Evolutionary conservation across 2,888 invertebrate genomes (phyloP), one percentile per base, ranked within the genome.

Genomic region (Drepanosiphum platanoidis): DNA sequence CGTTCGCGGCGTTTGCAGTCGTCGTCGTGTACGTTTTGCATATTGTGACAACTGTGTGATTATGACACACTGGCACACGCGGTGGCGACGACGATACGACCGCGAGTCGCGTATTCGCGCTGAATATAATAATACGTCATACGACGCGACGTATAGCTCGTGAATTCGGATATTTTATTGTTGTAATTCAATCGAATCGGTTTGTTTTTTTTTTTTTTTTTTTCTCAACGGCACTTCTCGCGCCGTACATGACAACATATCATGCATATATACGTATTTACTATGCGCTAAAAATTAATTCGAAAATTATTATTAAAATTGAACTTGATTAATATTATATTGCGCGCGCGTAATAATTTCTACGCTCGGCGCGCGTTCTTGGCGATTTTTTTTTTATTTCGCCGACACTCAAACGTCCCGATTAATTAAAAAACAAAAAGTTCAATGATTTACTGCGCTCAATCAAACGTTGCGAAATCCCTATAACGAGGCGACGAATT

Each of bases 121-220:
- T 27, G 64, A 64, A 64, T 2, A 8, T 64, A n/a, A n/a, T n/a
- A n/a, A n/a, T n/a, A n/a, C n/a, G n/a, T n/a, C n/a, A n/a, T n/a
- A n/a, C n/a, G n/a, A n/a, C n/a, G n/a, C n/a, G n/a, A n/a, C n/a
- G n/a, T n/a, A n/a, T n/a, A n/a, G n/a, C n/a, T n/a, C n/a, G n/a
- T 11, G n/a, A 9, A 70, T n/a, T 70, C n/a, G 39, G 39, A 70
- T n/a, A n/a, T 15, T 52, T 58, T 52, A 18, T 58, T n/a, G n/a
- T n/a, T n/a, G n/a, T n/a, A n/a, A n/a, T 78, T 78, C 42, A 66
- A 78, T 78, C 42, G 13, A 78, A 66, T 42, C 15, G 42, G 32
- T 42, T 78, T 32, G 15, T 22, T 36, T 8, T 70, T 70, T 70
- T 36, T 8, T n/a, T n/a, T n/a, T n/a, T n/a, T n/a, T n/a, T n/a